A percentile compares a stretch with the other conserved stretches of the same genome.
Conservation (phyloP, 2,888 invertebrate species). For the Corythucha ciliata region DNA sequence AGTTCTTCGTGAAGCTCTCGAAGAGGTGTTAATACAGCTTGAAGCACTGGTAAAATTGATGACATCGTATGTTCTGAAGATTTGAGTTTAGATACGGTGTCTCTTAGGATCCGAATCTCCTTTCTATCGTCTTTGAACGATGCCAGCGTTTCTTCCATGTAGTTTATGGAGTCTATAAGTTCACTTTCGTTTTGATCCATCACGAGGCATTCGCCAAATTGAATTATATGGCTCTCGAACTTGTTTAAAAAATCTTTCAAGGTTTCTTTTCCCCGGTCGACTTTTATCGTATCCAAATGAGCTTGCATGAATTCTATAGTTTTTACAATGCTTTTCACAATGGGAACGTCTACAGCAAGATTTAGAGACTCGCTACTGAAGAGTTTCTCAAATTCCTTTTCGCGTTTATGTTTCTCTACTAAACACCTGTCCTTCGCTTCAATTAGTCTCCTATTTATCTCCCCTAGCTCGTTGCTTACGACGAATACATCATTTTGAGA, state of each 20-base stretch:
- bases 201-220: constrained; percentile 11
- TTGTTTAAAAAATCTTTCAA: constrained; percentile 14
- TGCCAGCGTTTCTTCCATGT: constrained; percentile 13
- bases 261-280: constrained; percentile 6
- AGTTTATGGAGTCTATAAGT: constrained; percentile 2
- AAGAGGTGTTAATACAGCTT: constrained; percentile 23
- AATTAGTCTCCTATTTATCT: too few relatives aligned
- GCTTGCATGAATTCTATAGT: constrained; percentile 23
- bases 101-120: constrained; percentile 14
- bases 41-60: constrained; percentile 21
- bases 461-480: too few relatives aligned
- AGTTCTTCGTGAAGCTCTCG: constrained; percentile 25
- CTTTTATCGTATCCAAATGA: constrained; percentile 12
- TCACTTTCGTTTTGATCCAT: background rate
- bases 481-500: too few relatives aligned
- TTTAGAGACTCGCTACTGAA: constrained; percentile 23
- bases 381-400: constrained; percentile 24
- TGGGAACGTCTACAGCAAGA: constrained; percentile 19
- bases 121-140: constrained; percentile 1
- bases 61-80: constrained; percentile 9
- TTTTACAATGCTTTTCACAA: constrained; percentile 19
- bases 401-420: constrained; percentile 12
- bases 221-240: constrained; percentile 15
- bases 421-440: too few relatives aligned
- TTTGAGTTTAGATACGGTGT: constrained; percentile 12